Conservation (phyloP, 2,888 invertebrate species). For the Subacronicta megacephala region DNA sequence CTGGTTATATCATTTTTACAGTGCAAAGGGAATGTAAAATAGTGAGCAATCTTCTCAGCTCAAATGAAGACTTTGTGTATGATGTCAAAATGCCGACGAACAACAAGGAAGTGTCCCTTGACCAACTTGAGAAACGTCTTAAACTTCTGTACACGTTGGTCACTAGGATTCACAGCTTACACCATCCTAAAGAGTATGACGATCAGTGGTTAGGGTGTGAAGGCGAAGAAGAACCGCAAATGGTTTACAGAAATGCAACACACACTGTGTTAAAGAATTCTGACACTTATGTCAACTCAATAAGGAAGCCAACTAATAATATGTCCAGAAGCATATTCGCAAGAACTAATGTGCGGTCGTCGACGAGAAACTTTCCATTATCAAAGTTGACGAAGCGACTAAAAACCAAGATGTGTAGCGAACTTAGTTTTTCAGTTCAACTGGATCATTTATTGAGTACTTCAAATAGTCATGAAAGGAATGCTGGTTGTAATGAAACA, state of each 20-base stretch:
- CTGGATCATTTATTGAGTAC: constrained; percentile 76
- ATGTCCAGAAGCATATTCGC: constrained; percentile 77
- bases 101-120: constrained; percentile 64
- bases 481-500: constrained; percentile 44
- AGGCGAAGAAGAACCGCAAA: constrained; percentile 58
- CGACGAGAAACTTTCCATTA: constrained; percentile 72
- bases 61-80: constrained; percentile 66
- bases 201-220: constrained; percentile 70
- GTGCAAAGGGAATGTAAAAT: constrained; percentile 82
- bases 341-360: constrained; percentile 72
- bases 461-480: constrained; percentile 37
- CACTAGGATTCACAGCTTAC: constrained; percentile 71
- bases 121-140: constrained; percentile 76
- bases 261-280: constrained; percentile 69
- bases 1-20: constrained; percentile 50
- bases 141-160: constrained; percentile 81
- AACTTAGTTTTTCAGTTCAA: constrained; percentile 80
- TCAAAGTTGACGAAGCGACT: constrained; percentile 74
- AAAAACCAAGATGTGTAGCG: constrained; percentile 67
- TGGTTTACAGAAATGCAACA: constrained; percentile 65
- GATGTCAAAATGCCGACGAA: constrained; percentile 62
- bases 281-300: constrained; percentile 71
- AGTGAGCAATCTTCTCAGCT: constrained; percentile 75
- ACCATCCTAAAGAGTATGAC: constrained; percentile 78
- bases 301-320: constrained; percentile 60